Base-by-base conservation (phyloP, 2,888 invertebrate genomes). In the Drosophila glabriapex region DNA sequence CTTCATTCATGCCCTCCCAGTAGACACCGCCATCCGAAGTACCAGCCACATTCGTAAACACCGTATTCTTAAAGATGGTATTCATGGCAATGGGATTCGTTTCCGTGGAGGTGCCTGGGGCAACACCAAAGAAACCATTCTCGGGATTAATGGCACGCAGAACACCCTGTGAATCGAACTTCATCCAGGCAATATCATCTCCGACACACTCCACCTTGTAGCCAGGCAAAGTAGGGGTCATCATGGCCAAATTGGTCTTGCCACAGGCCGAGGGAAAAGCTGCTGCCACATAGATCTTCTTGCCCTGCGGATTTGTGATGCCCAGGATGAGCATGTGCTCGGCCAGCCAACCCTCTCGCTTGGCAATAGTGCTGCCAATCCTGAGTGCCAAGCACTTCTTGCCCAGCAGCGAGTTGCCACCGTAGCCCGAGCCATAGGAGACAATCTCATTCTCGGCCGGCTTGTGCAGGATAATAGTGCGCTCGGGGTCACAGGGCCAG, bases 181-280 rank as follows among this genome's bases (percentile, higher is more conserved):
- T 96, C 98, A 99, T 98, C 99, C 99, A 99, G 0, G 99, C 99
- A 81, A 99, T 99, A 91, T 99, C 99, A 92, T 99, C 99, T 0
- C 99, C 99, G 0, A 98, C 98, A 91, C 98, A 98, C 92, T 98
- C 97, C 62, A 98, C 93, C 92, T 97, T 97, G 94, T 97, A 98
- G 5, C 99, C 99, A 0, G 99, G 98, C 52, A 99, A 94, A 0
- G 97, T 95, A 0, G 99, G 98, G 2, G 96, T 97, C 97, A 99
- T 96, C 99, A 99, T 99, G 33, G 99, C 99, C 72, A 99, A 94
- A 94, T 99, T 99, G 29, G 99, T 99, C 94, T 99, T 99, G 25
- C 99, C 99, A 92, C 99, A 99, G 3, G 99, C 99, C 1, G 98
- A 98, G 0, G 99, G 99, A 93, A 99, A 99, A 0, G 99, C 99